Base-by-base conservation (phyloP, 2,113 vertebrate species). In the Hippoglossus stenolepis region DNA sequence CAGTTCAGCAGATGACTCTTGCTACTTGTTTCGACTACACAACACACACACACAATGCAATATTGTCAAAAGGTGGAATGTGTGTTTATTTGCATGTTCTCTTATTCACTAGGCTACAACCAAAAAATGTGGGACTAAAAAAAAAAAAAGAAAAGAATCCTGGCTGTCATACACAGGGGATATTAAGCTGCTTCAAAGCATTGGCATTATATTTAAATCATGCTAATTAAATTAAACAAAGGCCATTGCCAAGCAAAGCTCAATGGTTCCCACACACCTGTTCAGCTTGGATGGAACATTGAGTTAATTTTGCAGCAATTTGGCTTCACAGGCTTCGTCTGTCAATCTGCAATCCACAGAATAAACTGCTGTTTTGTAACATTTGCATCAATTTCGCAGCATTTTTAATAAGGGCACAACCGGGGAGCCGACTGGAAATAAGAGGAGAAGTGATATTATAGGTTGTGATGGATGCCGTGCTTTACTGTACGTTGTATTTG, bases 201-300 rank as follows among this genome's bases (percentile, higher is more conserved):
- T 51, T 77, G 77, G 79, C 73, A 58, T 87, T 89, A 73, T 83
- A 77, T 90, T 86, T 80, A 82, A 86, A 87, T 79, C 59, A 86
- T 85, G 88, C 83, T 84, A 73, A 87, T 89, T 79, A 53, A 68
- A 82, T 87, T 65, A 73, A 86, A 86, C 69, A 79, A 77, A 76
- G 54, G 38, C 23, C 58, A 79, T 56, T 85, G 85, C 86, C 88
- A 89, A 82, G 66, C 79, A 65, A 71, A 86, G 69, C 77, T 80
- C 79, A 68, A 18, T 77, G 72, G 66, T 79, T 87, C 80, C 63
- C 73, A 40, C 77, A 83, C 90, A 88, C 87, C 89, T 90, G 89
- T 80, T 90, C 85, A 26, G 61, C 82, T 84, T 84, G 77, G 87
- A 87, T 63, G 63, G 71, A 71, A 49, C 68, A 38, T 73, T 90